Evolutionary conservation across 2,113 vertebrate genomes (phyloP), one percentile per base, ranked within the genome.

Genomic region (Arizona elegans): DNA sequence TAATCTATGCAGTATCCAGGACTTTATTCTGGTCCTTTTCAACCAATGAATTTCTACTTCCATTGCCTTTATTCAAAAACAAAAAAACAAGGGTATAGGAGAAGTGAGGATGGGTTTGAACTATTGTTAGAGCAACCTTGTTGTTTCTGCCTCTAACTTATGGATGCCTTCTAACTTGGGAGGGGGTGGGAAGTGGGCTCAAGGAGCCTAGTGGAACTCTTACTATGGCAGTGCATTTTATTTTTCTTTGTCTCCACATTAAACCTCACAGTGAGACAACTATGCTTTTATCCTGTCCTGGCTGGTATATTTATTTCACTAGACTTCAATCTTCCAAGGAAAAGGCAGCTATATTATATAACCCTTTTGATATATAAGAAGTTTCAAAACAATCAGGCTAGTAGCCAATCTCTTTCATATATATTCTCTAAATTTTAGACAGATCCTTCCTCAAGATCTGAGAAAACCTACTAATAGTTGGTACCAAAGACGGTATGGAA

Each of bases 41-140:
- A 89, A 19, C 58, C 81, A 53, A 53, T 94, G 8, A 19, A 62
- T 70, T 94, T 9, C 87, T 94, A 13, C 2, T 3, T 92, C 50
- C 88, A 94, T 47, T 15, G 62, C 93, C 86, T 90, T 50, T 86
- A 91, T 21, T 91, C 19, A 94, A 87, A 95, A 43, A 43, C 38
- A 43, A 43, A 53, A 53, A 53, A 81, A 81, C n/a, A 33, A 93
- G 1, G 87, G 58, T 43, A 55, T 88, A 93, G 58, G 89, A 93
- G 92, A 4, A 65, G 62, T 33, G 94, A 91, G 94, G 88, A 87
- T 90, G 21, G 9, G 91, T 94, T 94, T 96, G 91, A 95, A 94
- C 91, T 91, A 53, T 95, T 94, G 75, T 89, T 90, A 93, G 81
- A 38, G 86, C 86, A 91, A 92, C 56, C 93, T 86, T 95, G 91